A percentile compares a stretch with the other conserved stretches of the same genome.
Evolutionary conservation across 2,888 invertebrate genomes (phyloP).

Genomic region (Aporophyla nigra): DNA sequence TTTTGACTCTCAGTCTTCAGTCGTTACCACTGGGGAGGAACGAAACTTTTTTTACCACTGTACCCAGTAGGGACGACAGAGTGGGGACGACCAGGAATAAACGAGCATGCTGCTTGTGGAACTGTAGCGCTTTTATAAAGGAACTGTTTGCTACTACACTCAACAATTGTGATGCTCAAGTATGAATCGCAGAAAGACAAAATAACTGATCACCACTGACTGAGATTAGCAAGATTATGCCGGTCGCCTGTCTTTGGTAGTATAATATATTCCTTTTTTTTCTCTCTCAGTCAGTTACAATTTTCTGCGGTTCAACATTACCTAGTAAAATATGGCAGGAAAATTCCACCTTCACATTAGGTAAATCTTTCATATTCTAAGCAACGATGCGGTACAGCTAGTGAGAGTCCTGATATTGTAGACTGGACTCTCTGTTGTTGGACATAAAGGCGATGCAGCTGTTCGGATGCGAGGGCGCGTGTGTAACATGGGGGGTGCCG

Average conservation of each 20-base stretch:
- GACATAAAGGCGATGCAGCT: slow-evolving; percentile 77
- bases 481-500: slow-evolving; percentile 65
- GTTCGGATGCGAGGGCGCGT: slow-evolving; percentile 68
- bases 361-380: neutral
- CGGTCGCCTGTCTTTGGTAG: neutral
- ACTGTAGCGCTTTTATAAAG: too few species aligned
- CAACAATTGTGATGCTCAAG: neutral
- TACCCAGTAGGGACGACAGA: too few species aligned
- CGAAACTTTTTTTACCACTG: too few species aligned
- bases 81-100: too few species aligned
- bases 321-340: neutral
- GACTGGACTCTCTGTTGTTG: slow-evolving; percentile 68
- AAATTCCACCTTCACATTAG: neutral
- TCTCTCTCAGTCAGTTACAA: neutral
- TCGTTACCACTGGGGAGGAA: too few species aligned
- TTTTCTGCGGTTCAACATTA: too few species aligned
- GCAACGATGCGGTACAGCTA: neutral
- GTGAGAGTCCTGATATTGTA: slow-evolving; percentile 44
- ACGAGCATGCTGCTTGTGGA: neutral
- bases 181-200: neutral
- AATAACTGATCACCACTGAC: too few species aligned
- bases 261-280: neutral
- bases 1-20: too few species aligned
- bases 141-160: neutral
- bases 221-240: neutral